phyloP scores from a whole-genome alignment of 2,113 vertebrate genomes.

The Cyphotilapia sp. region DNA sequence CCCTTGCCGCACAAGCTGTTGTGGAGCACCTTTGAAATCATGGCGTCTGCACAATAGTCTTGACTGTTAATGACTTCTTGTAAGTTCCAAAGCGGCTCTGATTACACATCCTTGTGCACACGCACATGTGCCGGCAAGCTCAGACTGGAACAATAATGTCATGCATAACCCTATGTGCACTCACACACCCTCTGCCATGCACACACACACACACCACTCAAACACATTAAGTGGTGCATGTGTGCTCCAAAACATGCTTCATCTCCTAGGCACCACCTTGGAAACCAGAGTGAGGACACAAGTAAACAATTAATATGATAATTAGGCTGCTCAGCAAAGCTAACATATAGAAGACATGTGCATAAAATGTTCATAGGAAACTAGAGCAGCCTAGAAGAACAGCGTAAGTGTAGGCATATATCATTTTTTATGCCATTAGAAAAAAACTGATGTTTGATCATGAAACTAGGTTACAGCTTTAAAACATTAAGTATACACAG shows the following conservation, averaged over 20 bases:
- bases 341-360: background rate
- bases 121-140: constrained; percentile 17
- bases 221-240: background rate
- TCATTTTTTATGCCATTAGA: background rate
- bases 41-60: constrained; percentile 74
- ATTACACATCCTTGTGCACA: constrained; percentile 63
- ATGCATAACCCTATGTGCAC: background rate
- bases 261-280: constrained; percentile 47
- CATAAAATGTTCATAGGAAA: constrained; percentile 1
- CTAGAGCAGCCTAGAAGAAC: background rate
- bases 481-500: background rate
- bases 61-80: constrained; percentile 78
- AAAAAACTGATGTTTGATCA: background rate
- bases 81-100: constrained; percentile 73
- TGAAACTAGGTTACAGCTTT: background rate
- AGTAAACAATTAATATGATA: constrained; percentile 71
- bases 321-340: constrained; percentile 40
- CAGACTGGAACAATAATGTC: constrained; percentile 2
- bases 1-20: constrained; percentile 75
- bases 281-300: constrained; percentile 49
- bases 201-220: background rate
- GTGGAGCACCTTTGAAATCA: constrained; percentile 78
- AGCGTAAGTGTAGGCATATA: background rate
- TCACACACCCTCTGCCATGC: background rate
- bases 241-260: constrained; percentile 11